A percentile compares a stretch with the other conserved stretches of the same genome.
phyloP scores from a whole-genome alignment of 1,140 invertebrate species.

The Drosophila lacteicornis region DNA sequence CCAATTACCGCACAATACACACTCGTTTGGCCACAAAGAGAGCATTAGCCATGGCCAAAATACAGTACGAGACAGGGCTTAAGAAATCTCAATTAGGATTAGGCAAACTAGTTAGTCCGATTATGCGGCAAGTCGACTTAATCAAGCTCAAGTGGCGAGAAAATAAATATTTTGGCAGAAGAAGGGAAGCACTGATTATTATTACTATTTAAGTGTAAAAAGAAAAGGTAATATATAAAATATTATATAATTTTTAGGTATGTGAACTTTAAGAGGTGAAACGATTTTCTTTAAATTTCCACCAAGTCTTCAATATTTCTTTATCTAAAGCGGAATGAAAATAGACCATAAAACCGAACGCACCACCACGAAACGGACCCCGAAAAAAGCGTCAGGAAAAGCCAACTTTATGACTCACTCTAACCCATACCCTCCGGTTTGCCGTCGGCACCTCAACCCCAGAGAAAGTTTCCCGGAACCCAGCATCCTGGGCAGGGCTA shows the following conservation, averaged over 20 bases:
- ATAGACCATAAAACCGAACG: slow-evolving; percentile 17
- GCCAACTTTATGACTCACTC: slow-evolving; percentile 49
- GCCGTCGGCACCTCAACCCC: slow-evolving; percentile 23
- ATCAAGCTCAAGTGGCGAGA: slow-evolving; percentile 20
- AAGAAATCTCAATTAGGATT: slow-evolving; percentile 51
- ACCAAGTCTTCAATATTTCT: not conserved
- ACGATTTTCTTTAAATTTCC: not conserved
- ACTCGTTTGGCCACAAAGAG: slow-evolving; percentile 40
- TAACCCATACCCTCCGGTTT: not conserved
- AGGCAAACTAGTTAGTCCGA: slow-evolving; percentile 35
- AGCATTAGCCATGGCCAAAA: slow-evolving; percentile 19
- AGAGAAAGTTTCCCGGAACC: slow-evolving; percentile 31
- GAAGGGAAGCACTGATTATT: not conserved
- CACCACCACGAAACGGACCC: not conserved
- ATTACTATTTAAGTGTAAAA: too few species aligned
- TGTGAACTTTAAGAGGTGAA: not conserved
- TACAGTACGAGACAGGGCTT: not conserved
- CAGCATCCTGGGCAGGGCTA: slow-evolving; percentile 28
- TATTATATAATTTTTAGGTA: not conserved
- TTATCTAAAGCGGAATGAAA: slow-evolving; percentile 3
- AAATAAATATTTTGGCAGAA: not conserved
- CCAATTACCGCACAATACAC: slow-evolving; percentile 67
- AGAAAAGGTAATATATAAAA: not conserved
- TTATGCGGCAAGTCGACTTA: slow-evolving; percentile 18
- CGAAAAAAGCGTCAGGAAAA: slow-evolving; percentile 32